These are phyloP conservation scores for Morbakka virulenta DNA, from an alignment of 30 jellyfish, hydroid and myxozoan genomes.

Conservation along the genomic window DNA sequence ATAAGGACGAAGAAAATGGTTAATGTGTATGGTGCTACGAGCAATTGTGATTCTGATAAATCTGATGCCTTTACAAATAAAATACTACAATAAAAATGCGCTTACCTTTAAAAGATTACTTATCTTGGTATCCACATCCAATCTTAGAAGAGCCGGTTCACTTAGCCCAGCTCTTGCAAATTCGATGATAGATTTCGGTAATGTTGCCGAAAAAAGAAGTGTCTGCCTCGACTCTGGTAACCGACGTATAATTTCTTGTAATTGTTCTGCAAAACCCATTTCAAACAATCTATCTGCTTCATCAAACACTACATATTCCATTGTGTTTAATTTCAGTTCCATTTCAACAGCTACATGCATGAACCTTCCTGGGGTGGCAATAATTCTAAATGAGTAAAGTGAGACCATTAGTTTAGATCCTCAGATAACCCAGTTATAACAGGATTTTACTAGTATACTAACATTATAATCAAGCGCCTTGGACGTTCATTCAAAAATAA, in stretches of 20 bases:
- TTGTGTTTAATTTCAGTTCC: constrained; percentile 68
- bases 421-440: neutral
- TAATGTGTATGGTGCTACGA: too few species aligned
- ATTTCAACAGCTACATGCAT: constrained; percentile 91
- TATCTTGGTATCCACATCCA: constrained; percentile 88
- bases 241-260: constrained; percentile 80
- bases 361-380: constrained; percentile 99
- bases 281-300: constrained; percentile 99
- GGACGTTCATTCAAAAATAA: too few species aligned
- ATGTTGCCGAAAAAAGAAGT: constrained; percentile 88
- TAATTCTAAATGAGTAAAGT: constrained; percentile 43
- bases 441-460: neutral
- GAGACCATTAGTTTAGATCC: neutral
- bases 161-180: constrained; percentile 89
- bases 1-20: too few species aligned
- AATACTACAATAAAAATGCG: neutral
- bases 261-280: constrained; percentile 97
- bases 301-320: constrained; percentile 93
- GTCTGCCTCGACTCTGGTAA: constrained; percentile 95
- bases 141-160: constrained; percentile 90
- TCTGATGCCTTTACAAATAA: neutral
- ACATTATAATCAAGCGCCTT: neutral
- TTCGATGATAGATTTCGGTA: constrained; percentile 84
- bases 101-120: constrained; percentile 83
- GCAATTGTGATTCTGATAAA: neutral